Conservation (phyloP, 2,113 vertebrate genomes). For the Tauraco erythrolophus region DNA sequence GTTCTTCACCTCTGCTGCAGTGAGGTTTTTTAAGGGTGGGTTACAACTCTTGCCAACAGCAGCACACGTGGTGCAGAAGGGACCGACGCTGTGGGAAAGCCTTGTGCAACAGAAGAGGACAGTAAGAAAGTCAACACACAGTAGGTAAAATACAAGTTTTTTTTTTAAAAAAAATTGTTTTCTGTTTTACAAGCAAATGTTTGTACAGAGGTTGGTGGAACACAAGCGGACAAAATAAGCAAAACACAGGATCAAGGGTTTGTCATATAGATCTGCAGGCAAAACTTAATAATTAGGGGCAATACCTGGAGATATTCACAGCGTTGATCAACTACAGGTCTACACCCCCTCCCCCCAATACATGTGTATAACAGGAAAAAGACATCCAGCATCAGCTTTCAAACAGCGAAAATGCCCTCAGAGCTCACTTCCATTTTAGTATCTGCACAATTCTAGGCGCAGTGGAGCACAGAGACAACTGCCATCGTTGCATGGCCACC, state of each 20-base stretch:
- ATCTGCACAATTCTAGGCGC: not conserved
- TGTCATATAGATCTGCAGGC: slow-evolving; percentile 17
- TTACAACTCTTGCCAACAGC: not conserved
- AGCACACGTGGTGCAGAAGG: not conserved
- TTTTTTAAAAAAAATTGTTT: not conserved
- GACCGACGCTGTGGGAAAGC: not conserved
- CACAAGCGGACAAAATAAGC: not conserved
- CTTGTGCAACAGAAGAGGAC: not conserved
- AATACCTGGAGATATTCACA: slow-evolving; percentile 29
- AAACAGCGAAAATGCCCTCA: not conserved
- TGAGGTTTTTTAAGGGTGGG: not conserved
- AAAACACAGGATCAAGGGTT: slow-evolving; percentile 20
- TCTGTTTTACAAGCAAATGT: slow-evolving; percentile 45
- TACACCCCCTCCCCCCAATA: not conserved
- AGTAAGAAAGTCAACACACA: slow-evolving; percentile 22
- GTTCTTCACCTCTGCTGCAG: not conserved
- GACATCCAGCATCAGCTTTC: slow-evolving; percentile 4
- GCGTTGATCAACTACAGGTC: not conserved
- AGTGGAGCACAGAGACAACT: not conserved
- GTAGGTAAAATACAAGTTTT: slow-evolving; percentile 8
- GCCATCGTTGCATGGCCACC: not conserved
- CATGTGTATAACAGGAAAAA: not conserved
- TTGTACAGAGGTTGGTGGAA: slow-evolving; percentile 32
- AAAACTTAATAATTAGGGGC: not conserved
- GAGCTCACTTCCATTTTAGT: not conserved